A percentile compares a stretch with the other conserved stretches of the same genome.
Conservation (phyloP, 1,140 invertebrate species). For the Thereuonema tuberculata region DNA sequence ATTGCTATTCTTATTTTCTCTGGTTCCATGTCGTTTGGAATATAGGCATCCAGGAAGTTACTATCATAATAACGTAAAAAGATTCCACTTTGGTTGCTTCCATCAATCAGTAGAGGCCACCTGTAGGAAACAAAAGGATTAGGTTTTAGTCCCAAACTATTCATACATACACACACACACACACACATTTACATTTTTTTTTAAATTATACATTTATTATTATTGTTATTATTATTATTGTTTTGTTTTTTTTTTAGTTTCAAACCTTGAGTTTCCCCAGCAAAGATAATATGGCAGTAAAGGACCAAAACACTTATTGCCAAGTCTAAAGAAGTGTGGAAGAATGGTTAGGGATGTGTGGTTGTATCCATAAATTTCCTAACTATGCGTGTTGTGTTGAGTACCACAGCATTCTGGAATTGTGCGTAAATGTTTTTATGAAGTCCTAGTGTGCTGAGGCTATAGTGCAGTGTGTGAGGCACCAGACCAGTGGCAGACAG, state of each 20-base stretch:
- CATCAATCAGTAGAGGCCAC: not conserved
- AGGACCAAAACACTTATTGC: not conserved
- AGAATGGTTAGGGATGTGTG: too few species aligned
- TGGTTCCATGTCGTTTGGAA: not conserved
- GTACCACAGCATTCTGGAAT: too few species aligned
- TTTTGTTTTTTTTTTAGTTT: too few species aligned
- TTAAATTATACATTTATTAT: not conserved
- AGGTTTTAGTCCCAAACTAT: not conserved
- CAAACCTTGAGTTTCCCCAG: too few species aligned
- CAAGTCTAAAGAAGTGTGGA: too few species aligned
- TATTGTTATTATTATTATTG: too few species aligned
- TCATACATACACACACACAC: not conserved
- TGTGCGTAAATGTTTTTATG: too few species aligned
- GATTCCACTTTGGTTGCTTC: not conserved
- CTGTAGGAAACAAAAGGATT: not conserved
- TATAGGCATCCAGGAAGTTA: not conserved
- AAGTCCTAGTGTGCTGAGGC: too few species aligned
- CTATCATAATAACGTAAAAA: constrained; percentile 3
- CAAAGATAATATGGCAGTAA: not conserved
- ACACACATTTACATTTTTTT: not conserved
- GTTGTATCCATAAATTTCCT: too few species aligned
- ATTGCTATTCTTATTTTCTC: not conserved
- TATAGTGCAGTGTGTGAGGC: too few species aligned
- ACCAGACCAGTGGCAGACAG: too few species aligned
- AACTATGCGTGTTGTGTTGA: too few species aligned